Evolutionary conservation across 2,797 vertebrate genomes (phyloP).

Genomic region (Mormyrus proboscirostris): DNA sequence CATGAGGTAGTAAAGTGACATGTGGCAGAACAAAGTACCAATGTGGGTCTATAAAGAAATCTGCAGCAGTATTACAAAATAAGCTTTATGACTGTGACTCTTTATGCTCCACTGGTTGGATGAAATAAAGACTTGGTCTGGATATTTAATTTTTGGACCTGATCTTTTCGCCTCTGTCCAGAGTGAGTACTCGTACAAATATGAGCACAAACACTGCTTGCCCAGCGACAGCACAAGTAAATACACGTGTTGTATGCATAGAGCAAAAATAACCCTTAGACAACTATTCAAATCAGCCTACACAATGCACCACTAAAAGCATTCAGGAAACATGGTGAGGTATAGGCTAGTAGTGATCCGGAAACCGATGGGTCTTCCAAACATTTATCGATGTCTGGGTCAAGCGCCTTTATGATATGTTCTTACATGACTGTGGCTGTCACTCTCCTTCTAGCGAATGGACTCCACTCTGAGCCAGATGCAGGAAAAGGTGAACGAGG

Average conservation of each 20-base stretch:
- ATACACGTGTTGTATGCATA: neutral
- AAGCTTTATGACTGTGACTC: neutral
- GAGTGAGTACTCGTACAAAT: neutral
- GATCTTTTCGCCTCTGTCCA: neutral
- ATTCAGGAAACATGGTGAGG: neutral
- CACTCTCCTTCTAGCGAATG: constrained; percentile 73
- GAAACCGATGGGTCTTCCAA: neutral
- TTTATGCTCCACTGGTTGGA: neutral
- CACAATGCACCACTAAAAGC: neutral
- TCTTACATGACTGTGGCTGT: neutral
- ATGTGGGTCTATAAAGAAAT: neutral
- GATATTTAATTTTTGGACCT: neutral
- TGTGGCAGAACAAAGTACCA: neutral
- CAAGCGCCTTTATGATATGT: neutral
- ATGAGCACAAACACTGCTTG: neutral
- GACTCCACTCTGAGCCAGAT: constrained; percentile 76
- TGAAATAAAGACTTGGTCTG: neutral
- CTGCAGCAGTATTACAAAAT: neutral
- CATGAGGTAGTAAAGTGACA: neutral
- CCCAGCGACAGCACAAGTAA: neutral
- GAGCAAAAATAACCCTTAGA: neutral
- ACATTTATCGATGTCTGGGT: neutral
- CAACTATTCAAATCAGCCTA: neutral
- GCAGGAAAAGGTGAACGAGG: constrained; percentile 75
- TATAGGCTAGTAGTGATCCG: neutral